Conservation (phyloP, 2,113 vertebrate species). For the Neolamprologus ventralis region DNA sequence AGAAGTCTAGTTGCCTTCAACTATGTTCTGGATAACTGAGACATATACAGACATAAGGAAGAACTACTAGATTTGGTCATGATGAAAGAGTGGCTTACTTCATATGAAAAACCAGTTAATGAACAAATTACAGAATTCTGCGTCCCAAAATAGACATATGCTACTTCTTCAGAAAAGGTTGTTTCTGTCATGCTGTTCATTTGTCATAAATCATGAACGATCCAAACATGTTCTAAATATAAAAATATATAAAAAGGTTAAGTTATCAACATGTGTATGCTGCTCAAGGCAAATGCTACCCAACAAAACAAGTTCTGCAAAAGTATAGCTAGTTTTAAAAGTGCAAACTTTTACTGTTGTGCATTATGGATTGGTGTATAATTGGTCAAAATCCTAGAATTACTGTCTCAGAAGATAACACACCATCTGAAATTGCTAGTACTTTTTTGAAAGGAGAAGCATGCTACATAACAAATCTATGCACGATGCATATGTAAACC, state of each 20-base stretch:
- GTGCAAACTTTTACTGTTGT: background rate
- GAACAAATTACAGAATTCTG: background rate
- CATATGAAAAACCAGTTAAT: background rate
- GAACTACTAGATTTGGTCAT: background rate
- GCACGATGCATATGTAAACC: background rate
- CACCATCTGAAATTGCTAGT: background rate
- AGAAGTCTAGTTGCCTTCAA: background rate
- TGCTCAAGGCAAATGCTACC: background rate
- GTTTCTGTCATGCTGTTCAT: fast-evolving
- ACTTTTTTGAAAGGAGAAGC: background rate
- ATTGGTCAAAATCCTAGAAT: background rate
- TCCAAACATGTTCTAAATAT: background rate
- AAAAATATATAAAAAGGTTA: background rate
- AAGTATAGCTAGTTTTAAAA: slow-evolving; percentile 1
- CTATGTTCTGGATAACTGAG: background rate
- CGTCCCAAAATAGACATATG: background rate
- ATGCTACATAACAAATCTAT: background rate
- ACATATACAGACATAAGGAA: background rate
- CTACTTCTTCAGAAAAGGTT: background rate
- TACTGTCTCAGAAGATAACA: background rate
- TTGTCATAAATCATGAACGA: background rate
- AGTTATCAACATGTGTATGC: background rate
- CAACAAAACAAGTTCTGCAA: background rate
- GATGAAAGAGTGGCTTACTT: background rate
- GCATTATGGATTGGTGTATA: background rate